Base-by-base conservation (phyloP, 1,140 invertebrate species). In the Euglossa dilemma region DNA sequence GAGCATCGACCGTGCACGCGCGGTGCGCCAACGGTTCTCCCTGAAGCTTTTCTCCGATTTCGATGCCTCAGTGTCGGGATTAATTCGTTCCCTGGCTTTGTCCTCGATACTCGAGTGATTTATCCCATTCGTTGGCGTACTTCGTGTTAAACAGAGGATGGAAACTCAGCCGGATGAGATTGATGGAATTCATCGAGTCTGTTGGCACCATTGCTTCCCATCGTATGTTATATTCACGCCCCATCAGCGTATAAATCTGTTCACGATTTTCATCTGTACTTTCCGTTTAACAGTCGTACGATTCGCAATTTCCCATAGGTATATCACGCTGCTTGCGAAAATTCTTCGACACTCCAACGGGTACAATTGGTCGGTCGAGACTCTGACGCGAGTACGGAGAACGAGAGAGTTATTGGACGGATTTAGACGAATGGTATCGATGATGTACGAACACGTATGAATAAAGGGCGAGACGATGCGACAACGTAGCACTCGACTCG, bases 401-500 rank as follows among this genome's bases (percentile, higher is more conserved):
- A 25, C 23, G 4, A 69, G 45, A 11, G 11, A 45, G 28, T 43
- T 66, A 28, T 50, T 28, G 25, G 25, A 28, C 8, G 25, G 25
- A 63, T 18, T 12, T 56, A 8, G 54, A 56, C 9, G 20, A 6
- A 66, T 8, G 28, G 20, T 16, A 43, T 59, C 23, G 23, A 59
- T 25, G 9, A 25, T 25, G 11, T n/a, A 20, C 5, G 23, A 50
- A 50, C 43, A 14, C 7, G 1, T 16, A 50, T 3, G 66, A 50
- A 28, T 47, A 45, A 57, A 36, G 36, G 25, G 25, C 23, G 28
- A 56, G 12, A 43, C 36, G 23, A 87, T 54, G 64, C 23, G 59
- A 36, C 18, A n/a, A 54, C 50, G 50, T 54, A 54, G 23, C 57
- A 64, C 56, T 73, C 52, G 78, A 85, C 80, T 88, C 82, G 74